phyloP scores from a whole-genome alignment of 2,113 vertebrate genomes.

The Polypterus bichir region DNA sequence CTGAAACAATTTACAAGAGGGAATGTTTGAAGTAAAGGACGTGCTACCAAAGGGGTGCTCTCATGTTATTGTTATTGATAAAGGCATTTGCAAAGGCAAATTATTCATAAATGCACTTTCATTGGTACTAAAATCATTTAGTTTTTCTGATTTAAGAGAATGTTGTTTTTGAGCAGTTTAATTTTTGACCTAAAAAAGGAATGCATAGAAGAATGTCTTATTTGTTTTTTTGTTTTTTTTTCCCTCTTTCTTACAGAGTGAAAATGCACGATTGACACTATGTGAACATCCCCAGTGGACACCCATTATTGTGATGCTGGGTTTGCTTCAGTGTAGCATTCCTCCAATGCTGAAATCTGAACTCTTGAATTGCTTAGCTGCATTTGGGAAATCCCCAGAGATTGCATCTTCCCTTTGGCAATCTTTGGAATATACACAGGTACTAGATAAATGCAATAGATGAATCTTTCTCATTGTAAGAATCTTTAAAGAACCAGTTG shows the following conservation, averaged over 20 bases:
- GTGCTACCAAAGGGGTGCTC: too few species aligned
- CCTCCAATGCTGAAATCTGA: constrained; percentile 82
- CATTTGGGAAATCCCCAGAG: constrained; percentile 89
- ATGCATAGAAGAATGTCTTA: neutral
- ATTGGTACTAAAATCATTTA: too few species aligned
- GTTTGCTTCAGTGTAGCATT: constrained; percentile 86
- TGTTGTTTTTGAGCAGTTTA: too few species aligned
- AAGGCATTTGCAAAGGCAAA: too few species aligned
- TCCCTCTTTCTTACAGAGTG: constrained; percentile 55
- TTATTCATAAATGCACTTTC: too few species aligned
- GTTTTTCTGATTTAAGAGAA: too few species aligned
- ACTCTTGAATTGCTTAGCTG: constrained; percentile 69
- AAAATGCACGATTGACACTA: constrained; percentile 85
- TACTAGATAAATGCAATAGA: constrained; percentile 18
- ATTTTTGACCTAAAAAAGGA: neutral
- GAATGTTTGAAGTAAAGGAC: too few species aligned
- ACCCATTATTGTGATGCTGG: constrained; percentile 84
- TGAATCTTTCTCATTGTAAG: neutral
- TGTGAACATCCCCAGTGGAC: constrained; percentile 97
- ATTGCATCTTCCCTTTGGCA: constrained; percentile 94
- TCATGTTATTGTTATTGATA: too few species aligned
- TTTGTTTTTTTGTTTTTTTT: neutral
- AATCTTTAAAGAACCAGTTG: too few species aligned
- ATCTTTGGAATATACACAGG: constrained; percentile 92
- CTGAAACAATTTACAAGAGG: too few species aligned